Conservation (phyloP, 2,888 invertebrate genomes). For the Micoletzkya japonica region DNA sequence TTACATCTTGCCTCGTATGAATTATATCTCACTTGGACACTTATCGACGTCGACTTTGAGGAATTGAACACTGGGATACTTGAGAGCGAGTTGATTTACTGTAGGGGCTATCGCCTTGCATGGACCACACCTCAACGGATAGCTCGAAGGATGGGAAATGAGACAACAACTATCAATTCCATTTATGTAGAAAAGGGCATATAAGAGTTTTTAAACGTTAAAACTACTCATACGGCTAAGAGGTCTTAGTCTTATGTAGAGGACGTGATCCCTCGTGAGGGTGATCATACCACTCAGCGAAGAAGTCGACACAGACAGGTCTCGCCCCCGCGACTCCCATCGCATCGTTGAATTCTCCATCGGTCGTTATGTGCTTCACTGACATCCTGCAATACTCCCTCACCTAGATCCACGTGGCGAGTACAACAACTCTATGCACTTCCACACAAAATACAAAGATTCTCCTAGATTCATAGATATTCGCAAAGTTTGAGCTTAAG, state of each 20-base stretch:
- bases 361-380: conserved; percentile 46
- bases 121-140: conserved; percentile 82
- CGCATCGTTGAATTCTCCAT: conserved; percentile 44
- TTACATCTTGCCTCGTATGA: not conserved
- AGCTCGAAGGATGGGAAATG: not conserved
- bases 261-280: too few species aligned
- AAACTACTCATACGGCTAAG: too few species aligned
- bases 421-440: too few species aligned
- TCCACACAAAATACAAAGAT: too few species aligned
- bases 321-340: conserved; percentile 45
- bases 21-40: conserved; percentile 39
- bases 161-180: not conserved
- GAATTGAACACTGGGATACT: conserved; percentile 86
- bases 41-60: conserved; percentile 82
- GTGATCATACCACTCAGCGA: conserved; percentile 58
- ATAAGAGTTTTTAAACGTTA: conserved; percentile 17
- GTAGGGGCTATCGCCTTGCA: conserved; percentile 90
- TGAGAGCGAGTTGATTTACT: conserved; percentile 83
- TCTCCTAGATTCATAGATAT: too few species aligned
- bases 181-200: too few species aligned
- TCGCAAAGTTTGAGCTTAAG: too few species aligned
- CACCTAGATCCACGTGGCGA: too few species aligned
- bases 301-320: conserved; percentile 61
- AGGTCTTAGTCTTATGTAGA: too few species aligned
- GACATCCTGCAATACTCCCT: too few species aligned